These are phyloP conservation scores for Alloscopus bannaensis DNA, from an alignment of 2,888 invertebrate species.

Conservation along the genomic window DNA sequence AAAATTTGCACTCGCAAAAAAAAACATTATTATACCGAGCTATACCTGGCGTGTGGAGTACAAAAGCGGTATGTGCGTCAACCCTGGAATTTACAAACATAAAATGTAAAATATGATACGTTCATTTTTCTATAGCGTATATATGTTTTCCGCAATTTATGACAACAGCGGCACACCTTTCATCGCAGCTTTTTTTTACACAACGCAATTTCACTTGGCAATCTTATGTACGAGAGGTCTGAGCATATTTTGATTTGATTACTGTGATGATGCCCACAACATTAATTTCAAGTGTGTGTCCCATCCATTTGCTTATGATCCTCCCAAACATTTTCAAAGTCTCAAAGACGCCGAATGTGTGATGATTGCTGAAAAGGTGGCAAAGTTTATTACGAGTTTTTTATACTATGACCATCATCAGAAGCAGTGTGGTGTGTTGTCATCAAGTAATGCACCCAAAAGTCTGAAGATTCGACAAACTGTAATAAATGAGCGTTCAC, in stretches of 20 bases:
- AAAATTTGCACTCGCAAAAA: slow-evolving; percentile 60
- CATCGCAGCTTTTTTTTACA: slow-evolving; percentile 31
- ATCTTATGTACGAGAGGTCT: neutral
- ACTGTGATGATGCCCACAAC: neutral
- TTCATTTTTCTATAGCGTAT: slow-evolving; percentile 8
- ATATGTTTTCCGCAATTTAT: slow-evolving; percentile 58
- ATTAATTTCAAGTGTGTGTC: too few species aligned
- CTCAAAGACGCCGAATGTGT: slow-evolving; percentile 9
- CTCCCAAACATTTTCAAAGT: too few species aligned
- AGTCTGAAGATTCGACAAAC: slow-evolving; percentile 16
- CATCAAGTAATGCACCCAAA: slow-evolving; percentile 11
- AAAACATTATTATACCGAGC: neutral
- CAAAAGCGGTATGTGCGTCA: neutral
- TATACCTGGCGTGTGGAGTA: neutral
- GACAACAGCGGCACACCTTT: slow-evolving; percentile 60
- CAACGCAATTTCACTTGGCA: neutral
- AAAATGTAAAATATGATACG: slow-evolving; percentile 33
- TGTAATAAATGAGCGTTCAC: too few species aligned
- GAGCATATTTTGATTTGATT: neutral
- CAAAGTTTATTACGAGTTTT: too few species aligned
- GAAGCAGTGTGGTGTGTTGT: slow-evolving; percentile 1
- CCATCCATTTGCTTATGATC: too few species aligned
- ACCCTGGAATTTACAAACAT: slow-evolving; percentile 51
- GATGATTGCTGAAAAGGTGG: slow-evolving; percentile 49
- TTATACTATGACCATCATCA: neutral